These are phyloP conservation scores for Acropternis orthonyx DNA, from an alignment of 2,797 vertebrate species.

Conservation along the genomic window DNA sequence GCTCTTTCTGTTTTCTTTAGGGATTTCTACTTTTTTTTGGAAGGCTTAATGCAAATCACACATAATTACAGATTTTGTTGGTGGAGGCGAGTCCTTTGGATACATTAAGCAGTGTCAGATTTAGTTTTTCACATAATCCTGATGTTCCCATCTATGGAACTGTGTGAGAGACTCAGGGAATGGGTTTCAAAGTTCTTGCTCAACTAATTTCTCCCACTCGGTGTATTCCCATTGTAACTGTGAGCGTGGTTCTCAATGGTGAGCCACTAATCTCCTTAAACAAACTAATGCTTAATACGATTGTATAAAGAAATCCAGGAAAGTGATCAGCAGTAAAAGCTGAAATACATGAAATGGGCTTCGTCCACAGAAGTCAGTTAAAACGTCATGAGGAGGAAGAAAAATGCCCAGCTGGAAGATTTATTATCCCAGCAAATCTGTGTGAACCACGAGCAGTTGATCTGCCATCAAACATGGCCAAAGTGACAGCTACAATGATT, in stretches of 20 bases:
- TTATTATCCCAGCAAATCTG: neutral
- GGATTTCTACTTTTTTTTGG: constrained; percentile 8
- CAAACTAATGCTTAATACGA: neutral
- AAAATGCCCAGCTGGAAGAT: neutral
- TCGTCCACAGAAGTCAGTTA: constrained; percentile 4
- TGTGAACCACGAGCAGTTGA: neutral
- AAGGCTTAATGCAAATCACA: neutral
- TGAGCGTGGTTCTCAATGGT: neutral
- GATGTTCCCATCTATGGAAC: neutral
- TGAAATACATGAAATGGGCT: neutral
- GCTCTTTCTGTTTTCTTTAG: neutral
- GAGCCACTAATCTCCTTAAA: neutral
- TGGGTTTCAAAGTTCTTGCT: neutral
- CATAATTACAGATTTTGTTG: neutral
- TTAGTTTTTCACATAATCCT: neutral
- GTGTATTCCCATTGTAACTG: neutral
- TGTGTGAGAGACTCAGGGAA: neutral
- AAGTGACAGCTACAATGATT: neutral
- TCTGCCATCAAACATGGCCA: neutral
- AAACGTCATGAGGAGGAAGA: neutral
- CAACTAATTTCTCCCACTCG: neutral
- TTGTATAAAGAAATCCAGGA: neutral
- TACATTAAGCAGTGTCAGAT: neutral
- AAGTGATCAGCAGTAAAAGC: neutral
- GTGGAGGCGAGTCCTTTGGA: neutral